phyloP scores from a whole-genome alignment of 2,113 vertebrate genomes.

The Chaetorhynchus papuensis region DNA sequence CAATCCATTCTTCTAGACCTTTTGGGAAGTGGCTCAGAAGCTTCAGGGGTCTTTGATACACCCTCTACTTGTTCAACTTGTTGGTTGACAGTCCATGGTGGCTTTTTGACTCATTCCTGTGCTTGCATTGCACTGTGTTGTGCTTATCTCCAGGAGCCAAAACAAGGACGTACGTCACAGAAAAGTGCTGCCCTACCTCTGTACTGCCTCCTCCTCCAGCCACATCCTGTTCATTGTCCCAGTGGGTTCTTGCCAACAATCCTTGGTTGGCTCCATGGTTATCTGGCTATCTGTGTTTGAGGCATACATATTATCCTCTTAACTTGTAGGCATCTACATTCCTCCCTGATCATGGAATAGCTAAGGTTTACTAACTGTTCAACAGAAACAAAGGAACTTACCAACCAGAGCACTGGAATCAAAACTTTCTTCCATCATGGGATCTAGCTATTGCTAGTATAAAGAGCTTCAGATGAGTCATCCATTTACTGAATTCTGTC shows the following conservation, averaged over 20 bases:
- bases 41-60: background rate
- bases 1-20: background rate
- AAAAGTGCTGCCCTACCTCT: background rate
- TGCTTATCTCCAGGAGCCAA: background rate
- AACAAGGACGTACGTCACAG: background rate
- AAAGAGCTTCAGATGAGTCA: background rate
- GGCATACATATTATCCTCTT: background rate
- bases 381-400: background rate
- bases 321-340: background rate
- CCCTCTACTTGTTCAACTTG: background rate
- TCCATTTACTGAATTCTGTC: background rate
- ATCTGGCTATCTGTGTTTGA: background rate
- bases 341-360: background rate
- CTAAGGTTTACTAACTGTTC: background rate
- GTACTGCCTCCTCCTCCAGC: background rate
- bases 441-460: background rate
- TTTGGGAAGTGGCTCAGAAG: fast-evolving
- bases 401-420: background rate
- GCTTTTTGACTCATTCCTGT: background rate
- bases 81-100: fast-evolving
- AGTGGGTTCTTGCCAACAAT: background rate
- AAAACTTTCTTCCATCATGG: background rate
- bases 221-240: background rate
- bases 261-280: background rate
- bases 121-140: background rate